A percentile compares a stretch with the other conserved stretches of the same genome.
Evolutionary conservation across 2,888 invertebrate species (phyloP).

Genomic region (Galeopsomyia nigrocyanea): DNA sequence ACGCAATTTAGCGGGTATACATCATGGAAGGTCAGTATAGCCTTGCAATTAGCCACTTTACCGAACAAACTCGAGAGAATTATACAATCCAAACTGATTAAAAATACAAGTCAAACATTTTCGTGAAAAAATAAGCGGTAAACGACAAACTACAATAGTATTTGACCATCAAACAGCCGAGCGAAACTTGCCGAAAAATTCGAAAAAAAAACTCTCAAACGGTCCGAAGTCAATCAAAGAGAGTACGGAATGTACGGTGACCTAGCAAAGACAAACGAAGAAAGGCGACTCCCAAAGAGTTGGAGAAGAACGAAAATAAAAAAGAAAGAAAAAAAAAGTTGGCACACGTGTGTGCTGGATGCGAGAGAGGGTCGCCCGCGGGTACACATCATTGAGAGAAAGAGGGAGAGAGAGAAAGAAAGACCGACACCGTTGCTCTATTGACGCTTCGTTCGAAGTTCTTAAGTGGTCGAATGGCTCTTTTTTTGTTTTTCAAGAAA

Average conservation of each 20-base stretch:
- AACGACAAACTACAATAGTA: conserved; percentile 3
- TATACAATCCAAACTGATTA: too few relatives aligned
- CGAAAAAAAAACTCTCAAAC: neutral
- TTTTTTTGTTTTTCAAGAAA: too few relatives aligned
- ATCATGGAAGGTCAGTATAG: too few relatives aligned
- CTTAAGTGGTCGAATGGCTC: too few relatives aligned
- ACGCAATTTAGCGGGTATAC: too few relatives aligned
- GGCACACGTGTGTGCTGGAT: neutral
- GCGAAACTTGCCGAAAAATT: too few relatives aligned
- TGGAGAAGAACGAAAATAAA: too few relatives aligned
- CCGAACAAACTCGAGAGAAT: too few relatives aligned
- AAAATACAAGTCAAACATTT: neutral
- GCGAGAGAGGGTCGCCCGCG: neutral
- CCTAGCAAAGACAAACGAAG: too few relatives aligned
- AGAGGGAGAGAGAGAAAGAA: too few relatives aligned
- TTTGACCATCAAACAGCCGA: neutral
- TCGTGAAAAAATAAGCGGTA: conserved; percentile 2
- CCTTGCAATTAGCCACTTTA: too few relatives aligned
- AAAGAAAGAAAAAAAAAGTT: neutral
- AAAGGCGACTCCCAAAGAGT: conserved; percentile 1
- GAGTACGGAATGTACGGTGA: too few relatives aligned
- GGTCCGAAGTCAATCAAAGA: neutral
- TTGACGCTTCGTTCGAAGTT: neutral
- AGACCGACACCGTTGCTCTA: conserved; percentile 10
- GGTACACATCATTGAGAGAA: neutral